Percentiles rank a stretch among this genome's conserved stretches.
phyloP scores from a whole-genome alignment of 2,888 invertebrate genomes.

The Bombylius major region DNA sequence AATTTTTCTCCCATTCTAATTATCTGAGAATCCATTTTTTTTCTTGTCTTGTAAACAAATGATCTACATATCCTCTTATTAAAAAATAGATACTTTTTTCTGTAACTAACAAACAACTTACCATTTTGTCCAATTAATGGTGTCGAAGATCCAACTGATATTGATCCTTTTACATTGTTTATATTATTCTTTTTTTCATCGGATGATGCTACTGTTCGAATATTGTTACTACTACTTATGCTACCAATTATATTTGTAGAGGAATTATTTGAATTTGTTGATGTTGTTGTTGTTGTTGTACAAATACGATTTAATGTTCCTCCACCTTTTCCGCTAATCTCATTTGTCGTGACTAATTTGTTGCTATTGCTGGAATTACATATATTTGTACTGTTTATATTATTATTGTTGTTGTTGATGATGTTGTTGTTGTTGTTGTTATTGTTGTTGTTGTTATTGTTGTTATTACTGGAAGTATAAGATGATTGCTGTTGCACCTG shows the following conservation, averaged over 20 bases:
- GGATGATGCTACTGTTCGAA: too few species aligned
- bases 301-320: neutral
- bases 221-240: too few species aligned
- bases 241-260: too few species aligned
- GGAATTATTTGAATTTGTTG: neutral
- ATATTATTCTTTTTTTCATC: neutral
- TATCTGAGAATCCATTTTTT: too few species aligned
- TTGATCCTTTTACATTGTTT: neutral
- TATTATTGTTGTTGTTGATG: neutral
- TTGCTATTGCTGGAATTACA: neutral
- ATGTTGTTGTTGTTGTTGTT: neutral
- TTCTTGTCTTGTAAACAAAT: too few species aligned
- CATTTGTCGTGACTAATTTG: conserved; percentile 4
- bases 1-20: too few species aligned
- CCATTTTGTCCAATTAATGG: conserved; percentile 21
- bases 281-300: neutral
- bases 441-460: conserved; percentile 12
- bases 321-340: conserved; percentile 4
- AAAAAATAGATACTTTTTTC: too few species aligned
- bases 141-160: conserved; percentile 15
- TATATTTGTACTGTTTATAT: neutral
- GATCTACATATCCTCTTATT: too few species aligned
- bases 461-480: conserved; percentile 17
- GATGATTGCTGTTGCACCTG: conserved; percentile 13
- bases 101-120: conserved; percentile 10